phyloP scores from a whole-genome alignment of 2,888 invertebrate species.

The Zaprionus lineosus region DNA sequence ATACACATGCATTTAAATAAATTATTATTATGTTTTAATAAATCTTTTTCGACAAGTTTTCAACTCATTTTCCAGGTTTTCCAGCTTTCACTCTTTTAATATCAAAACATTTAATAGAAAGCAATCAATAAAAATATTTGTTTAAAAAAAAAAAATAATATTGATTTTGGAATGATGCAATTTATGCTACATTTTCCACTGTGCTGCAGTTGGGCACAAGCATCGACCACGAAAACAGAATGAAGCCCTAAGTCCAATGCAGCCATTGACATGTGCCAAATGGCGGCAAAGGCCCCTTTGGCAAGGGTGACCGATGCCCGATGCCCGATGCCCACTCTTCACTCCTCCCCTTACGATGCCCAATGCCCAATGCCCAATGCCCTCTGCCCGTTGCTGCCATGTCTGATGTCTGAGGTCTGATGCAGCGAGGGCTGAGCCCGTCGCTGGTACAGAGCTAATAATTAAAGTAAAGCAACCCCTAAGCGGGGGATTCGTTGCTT shows the following conservation, averaged over 20 bases:
- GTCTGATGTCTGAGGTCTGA: background rate
- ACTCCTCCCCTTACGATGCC: no score
- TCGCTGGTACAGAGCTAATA: conserved; percentile 65
- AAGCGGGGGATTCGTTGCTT: conserved; percentile 44
- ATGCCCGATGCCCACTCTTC: conserved; percentile 3
- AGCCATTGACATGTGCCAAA: conserved; percentile 78
- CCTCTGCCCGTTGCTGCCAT: conserved; percentile 17
- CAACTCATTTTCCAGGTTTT: no score
- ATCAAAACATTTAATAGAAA: no score
- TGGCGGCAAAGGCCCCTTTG: conserved; percentile 49
- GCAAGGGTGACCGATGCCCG: conserved; percentile 59
- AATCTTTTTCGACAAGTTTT: no score
- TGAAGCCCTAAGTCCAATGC: conserved; percentile 49
- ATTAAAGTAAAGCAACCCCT: conserved; percentile 70
- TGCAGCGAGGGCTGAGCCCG: conserved; percentile 41
- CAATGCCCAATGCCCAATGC: background rate
- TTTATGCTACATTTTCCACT: no score
- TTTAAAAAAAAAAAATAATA: no score
- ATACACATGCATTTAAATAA: no score
- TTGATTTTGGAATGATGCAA: no score
- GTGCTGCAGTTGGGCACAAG: conserved; percentile 43
- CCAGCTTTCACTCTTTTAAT: no score
- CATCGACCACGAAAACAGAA: background rate
- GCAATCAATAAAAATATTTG: no score
- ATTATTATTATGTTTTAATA: no score